Evolutionary conservation across 2,888 invertebrate species (phyloP).

Genomic region (Meloe dianella): DNA sequence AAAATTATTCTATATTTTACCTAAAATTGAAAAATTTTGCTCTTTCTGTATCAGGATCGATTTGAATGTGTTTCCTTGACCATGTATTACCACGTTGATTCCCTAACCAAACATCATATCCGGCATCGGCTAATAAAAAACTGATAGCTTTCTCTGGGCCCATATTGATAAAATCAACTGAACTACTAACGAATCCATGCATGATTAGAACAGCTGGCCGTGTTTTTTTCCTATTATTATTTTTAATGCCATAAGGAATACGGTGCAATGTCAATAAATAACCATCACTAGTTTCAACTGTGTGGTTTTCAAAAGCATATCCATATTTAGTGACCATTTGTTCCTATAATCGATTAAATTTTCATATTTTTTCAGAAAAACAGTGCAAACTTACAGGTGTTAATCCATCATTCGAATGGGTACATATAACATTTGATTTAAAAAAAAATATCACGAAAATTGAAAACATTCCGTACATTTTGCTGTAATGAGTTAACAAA

Average conservation of each 20-base stretch:
- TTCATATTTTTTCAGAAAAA: too few relatives aligned
- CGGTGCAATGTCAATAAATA: slow-evolving; percentile 31
- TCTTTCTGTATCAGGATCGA: slow-evolving; percentile 36
- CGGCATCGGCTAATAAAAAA: slow-evolving; percentile 46
- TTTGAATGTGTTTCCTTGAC: slow-evolving; percentile 60
- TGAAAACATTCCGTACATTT: too few relatives aligned
- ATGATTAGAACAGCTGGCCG: slow-evolving; percentile 20
- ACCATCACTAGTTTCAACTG: slow-evolving; percentile 32
- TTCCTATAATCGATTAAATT: neutral
- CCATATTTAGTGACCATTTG: slow-evolving; percentile 20
- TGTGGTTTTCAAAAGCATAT: slow-evolving; percentile 31
- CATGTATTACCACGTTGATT: slow-evolving; percentile 78
- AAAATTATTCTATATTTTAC: slow-evolving; percentile 1
- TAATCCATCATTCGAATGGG: too few relatives aligned
- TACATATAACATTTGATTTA: too few relatives aligned
- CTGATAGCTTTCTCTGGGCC: slow-evolving; percentile 32
- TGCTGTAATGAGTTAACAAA: too few relatives aligned
- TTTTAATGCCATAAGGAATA: slow-evolving; percentile 29
- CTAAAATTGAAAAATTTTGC: slow-evolving; percentile 56
- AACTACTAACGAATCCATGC: slow-evolving; percentile 29
- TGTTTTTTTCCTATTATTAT: neutral
- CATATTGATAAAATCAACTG: slow-evolving; percentile 31
- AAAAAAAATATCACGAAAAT: too few relatives aligned
- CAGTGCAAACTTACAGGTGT: too few relatives aligned
- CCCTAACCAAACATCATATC: slow-evolving; percentile 65